Base-by-base conservation (phyloP, 2,113 vertebrate species). In the Triplophysa siluroides region DNA sequence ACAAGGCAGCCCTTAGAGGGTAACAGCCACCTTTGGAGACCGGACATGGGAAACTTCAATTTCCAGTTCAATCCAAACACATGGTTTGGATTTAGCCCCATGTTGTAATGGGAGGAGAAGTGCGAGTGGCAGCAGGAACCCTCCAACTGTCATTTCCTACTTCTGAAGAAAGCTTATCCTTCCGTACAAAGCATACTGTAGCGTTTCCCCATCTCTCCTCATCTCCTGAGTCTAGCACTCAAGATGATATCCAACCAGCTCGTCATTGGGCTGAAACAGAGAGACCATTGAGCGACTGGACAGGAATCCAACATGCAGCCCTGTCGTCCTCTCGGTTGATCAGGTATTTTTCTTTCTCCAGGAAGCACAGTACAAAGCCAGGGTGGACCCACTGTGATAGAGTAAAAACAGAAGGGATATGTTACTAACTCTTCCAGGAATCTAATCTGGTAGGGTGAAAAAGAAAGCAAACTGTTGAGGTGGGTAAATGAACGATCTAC, bases 81-180 rank as follows among this genome's bases (percentile, higher is more conserved):
- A 92, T 93, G 93, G 91, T 93, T 93, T 86, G 79, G 87, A 89
- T 92, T 92, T 92, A 84, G 84, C 81, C 85, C 85, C 52, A 45
- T 92, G 92, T 92, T 85, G 81, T 62, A 88, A 79, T 52, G 80
- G 87, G 85, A 90, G 88, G 87, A 88, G 89, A 89, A 87, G 88
- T 87, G 82, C 85, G 83, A 81, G 88, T 88, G 87, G 87, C 86
- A 86, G 88, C 87, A 91, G 89, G 89, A 92, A 92, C 85, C 86
- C 85, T 89, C 87, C 87, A 88, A 90, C 87, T 89, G 89, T 91
- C 87, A 87, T 89, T 92, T 92, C 90, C 92, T 89, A 89, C 89
- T 90, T 83, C 88, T 88, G 88, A 86, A 83, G 89, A 91, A 92
- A 91, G n/a, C 76, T 47, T 86, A 92, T 90, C 88, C 71, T 66